These are phyloP conservation scores for Bradynema listronoti DNA, from an alignment of 1,140 invertebrate genomes.

Conservation along the genomic window DNA sequence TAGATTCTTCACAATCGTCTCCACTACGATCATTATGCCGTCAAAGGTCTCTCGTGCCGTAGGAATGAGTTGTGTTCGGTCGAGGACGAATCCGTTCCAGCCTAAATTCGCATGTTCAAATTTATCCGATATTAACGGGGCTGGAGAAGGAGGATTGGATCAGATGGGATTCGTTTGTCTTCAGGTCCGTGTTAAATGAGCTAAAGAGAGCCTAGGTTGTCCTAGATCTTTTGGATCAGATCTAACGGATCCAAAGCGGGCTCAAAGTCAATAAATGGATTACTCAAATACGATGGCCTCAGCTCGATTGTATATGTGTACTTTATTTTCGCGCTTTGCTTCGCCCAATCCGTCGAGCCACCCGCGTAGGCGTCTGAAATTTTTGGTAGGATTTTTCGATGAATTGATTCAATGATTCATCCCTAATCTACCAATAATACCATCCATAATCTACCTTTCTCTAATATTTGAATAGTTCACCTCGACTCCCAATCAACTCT, in stretches of 20 bases:
- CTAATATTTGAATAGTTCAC: no score
- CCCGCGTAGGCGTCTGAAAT: slow-evolving; percentile 54
- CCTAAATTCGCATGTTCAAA: no score
- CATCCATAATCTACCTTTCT: background rate
- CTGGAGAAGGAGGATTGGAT: no score
- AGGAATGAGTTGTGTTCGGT: slow-evolving; percentile 25
- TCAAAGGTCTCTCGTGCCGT: slow-evolving; percentile 34
- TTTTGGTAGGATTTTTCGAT: no score
- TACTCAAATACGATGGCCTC: slow-evolving; percentile 44
- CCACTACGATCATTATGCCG: slow-evolving; percentile 24
- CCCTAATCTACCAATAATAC: background rate
- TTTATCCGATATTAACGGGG: no score
- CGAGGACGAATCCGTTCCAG: slow-evolving; percentile 32
- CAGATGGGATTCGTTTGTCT: no score
- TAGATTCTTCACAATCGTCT: slow-evolving; percentile 8
- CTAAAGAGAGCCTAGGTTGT: no score
- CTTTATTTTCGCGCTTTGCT: slow-evolving; percentile 52
- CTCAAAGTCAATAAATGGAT: slow-evolving; percentile 20
- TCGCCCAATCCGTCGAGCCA: slow-evolving; percentile 53
- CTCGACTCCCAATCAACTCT: no score
- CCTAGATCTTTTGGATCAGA: no score
- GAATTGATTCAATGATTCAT: background rate
- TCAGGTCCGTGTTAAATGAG: no score
- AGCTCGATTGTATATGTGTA: slow-evolving; percentile 56
- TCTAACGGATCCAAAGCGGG: background rate